Conservation (phyloP, 2,888 invertebrate genomes). For the Chalcis sispes region DNA sequence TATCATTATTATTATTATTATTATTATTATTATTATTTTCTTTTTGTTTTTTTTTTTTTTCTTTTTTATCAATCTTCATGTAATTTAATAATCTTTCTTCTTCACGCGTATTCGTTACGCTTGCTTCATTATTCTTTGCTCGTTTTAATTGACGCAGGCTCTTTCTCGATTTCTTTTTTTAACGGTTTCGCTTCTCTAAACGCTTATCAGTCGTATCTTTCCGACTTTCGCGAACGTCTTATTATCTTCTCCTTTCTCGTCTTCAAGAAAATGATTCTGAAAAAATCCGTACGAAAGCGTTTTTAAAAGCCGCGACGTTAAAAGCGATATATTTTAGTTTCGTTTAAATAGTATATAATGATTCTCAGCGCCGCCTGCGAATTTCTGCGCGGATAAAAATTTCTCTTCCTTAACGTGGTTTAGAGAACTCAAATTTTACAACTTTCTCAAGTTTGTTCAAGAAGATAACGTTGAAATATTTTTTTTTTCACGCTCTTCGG, state of each 20-base stretch:
- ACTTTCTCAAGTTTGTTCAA: conserved; percentile 26
- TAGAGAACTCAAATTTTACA: conserved; percentile 50
- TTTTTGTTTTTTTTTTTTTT: conserved; percentile 6
- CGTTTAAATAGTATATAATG: not conserved
- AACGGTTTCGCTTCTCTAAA: not conserved
- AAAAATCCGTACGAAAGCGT: conserved; percentile 40
- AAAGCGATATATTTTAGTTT: conserved; percentile 29
- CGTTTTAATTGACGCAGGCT: conserved; percentile 54
- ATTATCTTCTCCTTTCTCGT: not conserved
- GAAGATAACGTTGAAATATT: not conserved
- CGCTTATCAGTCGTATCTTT: not conserved
- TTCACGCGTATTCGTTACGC: not conserved
- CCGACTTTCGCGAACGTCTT: not conserved
- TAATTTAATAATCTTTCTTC: not conserved
- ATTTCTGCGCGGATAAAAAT: conserved; percentile 36
- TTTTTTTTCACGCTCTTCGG: not conserved
- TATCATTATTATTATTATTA: not conserved
- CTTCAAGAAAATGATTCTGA: conserved; percentile 27
- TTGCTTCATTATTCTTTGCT: not conserved
- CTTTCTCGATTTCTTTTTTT: conserved; percentile 34
- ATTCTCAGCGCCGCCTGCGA: conserved; percentile 29
- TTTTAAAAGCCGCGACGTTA: conserved; percentile 28
- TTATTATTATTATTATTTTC: not conserved
- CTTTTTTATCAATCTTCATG: conserved; percentile 6
- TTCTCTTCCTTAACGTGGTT: conserved; percentile 6